Evolutionary conservation across 2,113 vertebrate species (phyloP), one percentile per base, ranked within the genome.

Genomic region (Boulengeromyrus knoepffleri): DNA sequence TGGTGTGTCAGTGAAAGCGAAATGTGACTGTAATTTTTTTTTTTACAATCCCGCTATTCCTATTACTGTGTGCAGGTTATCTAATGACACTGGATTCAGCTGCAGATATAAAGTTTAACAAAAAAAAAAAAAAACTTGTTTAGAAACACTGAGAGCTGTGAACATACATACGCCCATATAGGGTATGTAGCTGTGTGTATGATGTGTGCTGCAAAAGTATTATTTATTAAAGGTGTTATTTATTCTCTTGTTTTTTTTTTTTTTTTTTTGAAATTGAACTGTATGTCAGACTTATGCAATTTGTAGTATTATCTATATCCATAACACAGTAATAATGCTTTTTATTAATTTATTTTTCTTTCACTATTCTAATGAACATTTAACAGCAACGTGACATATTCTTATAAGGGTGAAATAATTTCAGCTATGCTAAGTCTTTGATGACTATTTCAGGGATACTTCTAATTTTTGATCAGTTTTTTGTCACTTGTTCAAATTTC

Each of bases 111-210:
- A n/a, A 27, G n/a, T 66, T 66, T 66, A 93, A 95, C 92, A 27
- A 93, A 90, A 91, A 93, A 92, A 94, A n/a, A 91, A 91, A 91
- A 53, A 62, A 24, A n/a, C n/a, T 66, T 66, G n/a, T 92, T 92
- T 92, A 84, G 92, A 94, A 92, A 95, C 95, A 95, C 95, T 96
- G 95, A 96, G 96, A 96, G 94, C 95, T 94, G 94, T 94, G 94
- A 93, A 93, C 92, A 91, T 92, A 42, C 91, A 91, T 92, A 88
- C 36, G 90, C 93, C 92, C 94, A 92, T 91, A 90, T 91, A 19
- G 45, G 91, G 92, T 88, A 91, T 47, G 90, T 45, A 87, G 87
- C 52, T 88, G 89, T 90, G 89, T 83, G 88, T 90, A 87, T 92
- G 91, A 93, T 91, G 93, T 95, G 95, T 66, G 62, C 9, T 66